Evolutionary conservation across 2,888 invertebrate species (phyloP).

Genomic region (Drosophila anceps): DNA sequence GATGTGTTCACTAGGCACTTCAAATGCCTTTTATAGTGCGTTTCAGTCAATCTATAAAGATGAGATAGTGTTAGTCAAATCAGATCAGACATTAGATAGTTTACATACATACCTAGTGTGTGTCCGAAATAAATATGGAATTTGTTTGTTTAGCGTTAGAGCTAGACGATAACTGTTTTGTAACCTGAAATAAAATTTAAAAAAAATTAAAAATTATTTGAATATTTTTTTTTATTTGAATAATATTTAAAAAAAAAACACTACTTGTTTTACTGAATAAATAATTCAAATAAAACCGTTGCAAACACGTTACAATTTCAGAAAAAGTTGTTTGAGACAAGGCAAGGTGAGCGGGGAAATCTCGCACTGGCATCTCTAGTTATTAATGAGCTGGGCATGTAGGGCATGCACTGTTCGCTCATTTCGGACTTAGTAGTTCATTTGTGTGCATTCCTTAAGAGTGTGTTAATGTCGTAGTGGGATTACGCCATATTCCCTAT

Average conservation of each 20-base stretch:
- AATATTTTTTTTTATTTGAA: neutral
- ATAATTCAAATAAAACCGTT: neutral
- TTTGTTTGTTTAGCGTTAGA: slow-evolving; percentile 30
- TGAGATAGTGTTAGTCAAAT: neutral
- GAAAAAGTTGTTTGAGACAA: too few species aligned
- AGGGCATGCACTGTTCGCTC: slow-evolving; percentile 36
- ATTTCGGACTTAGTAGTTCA: slow-evolving; percentile 3
- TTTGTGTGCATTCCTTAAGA: slow-evolving; percentile 17
- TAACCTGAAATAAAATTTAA: slow-evolving; percentile 36
- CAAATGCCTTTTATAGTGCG: neutral
- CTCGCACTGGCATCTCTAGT: neutral
- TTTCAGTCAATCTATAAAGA: slow-evolving; percentile 9
- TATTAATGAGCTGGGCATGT: neutral
- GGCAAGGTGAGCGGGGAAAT: neutral
- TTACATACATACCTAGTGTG: slow-evolving; percentile 29
- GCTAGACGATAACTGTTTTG: slow-evolving; percentile 23
- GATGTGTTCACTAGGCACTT: neutral
- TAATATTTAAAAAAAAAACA: neutral
- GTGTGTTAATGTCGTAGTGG: slow-evolving; percentile 5
- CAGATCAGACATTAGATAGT: neutral
- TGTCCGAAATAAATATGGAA: neutral
- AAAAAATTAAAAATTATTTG: neutral
- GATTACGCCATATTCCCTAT: slow-evolving; percentile 45
- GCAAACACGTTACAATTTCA: too few species aligned
- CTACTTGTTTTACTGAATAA: neutral